phyloP scores from a whole-genome alignment of 92 coral and sea anemone species.

The Siderastrea radians region DNA sequence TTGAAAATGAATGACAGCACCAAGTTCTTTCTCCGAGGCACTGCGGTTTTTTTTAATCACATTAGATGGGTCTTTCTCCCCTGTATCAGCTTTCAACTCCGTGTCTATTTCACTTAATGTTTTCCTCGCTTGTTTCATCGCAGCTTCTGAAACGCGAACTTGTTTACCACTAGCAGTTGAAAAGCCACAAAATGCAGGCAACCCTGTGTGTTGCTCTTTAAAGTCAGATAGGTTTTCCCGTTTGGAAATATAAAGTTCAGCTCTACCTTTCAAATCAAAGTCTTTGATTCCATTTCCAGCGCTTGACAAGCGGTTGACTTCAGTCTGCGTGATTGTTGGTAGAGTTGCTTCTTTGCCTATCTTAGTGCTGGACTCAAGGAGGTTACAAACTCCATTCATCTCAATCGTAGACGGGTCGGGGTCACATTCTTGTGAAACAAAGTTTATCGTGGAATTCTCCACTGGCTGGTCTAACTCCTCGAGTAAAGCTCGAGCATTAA shows the following conservation, averaged over 20 bases:
- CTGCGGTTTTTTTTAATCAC: neutral
- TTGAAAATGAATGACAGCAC: neutral
- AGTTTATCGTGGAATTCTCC: neutral
- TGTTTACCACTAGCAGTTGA: slow-evolving; percentile 66
- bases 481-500: slow-evolving; percentile 37
- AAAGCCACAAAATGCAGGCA: slow-evolving; percentile 40
- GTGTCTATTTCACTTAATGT: slow-evolving; percentile 14
- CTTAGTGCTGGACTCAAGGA: neutral
- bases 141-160: slow-evolving; percentile 56
- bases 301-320: neutral
- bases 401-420: neutral
- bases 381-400: neutral
- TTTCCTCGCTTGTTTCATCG: slow-evolving; percentile 56
- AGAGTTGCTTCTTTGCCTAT: neutral
- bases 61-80: too few species aligned
- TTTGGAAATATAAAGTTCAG: too few species aligned
- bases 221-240: neutral
- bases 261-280: neutral
- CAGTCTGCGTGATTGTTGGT: neutral
- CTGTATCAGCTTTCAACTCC: neutral
- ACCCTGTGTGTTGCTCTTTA: neutral
- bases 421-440: neutral
- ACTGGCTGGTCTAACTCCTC: neutral
- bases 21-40: neutral
- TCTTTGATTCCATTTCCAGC: neutral